These are phyloP conservation scores for Eristalinus aeneus DNA, from an alignment of 2,888 invertebrate species.

Conservation along the genomic window DNA sequence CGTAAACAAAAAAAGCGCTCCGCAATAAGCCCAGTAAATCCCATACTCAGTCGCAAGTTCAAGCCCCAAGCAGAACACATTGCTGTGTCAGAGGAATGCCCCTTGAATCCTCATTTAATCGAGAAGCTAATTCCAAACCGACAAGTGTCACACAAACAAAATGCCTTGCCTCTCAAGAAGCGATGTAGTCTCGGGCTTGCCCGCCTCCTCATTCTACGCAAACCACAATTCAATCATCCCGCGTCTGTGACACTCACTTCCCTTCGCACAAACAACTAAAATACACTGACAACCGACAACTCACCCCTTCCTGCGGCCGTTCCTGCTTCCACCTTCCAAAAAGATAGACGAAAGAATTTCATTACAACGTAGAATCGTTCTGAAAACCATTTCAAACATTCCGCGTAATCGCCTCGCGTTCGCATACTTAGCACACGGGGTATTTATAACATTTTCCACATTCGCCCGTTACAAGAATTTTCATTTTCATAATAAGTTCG, in stretches of 20 bases:
- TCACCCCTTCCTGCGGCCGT: background rate
- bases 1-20: too few species aligned
- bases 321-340: background rate
- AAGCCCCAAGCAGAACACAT: too few species aligned
- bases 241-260: background rate
- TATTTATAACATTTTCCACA: slow-evolving; percentile 58
- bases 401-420: slow-evolving; percentile 37
- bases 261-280: background rate
- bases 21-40: too few species aligned
- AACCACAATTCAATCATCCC: background rate
- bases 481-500: slow-evolving; percentile 56
- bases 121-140: too few species aligned
- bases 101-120: too few species aligned
- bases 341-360: background rate
- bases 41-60: too few species aligned
- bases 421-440: slow-evolving; percentile 36
- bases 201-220: background rate
- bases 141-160: too few species aligned
- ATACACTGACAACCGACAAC: too few species aligned
- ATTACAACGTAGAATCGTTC: slow-evolving; percentile 3
- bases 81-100: too few species aligned
- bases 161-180: too few species aligned
- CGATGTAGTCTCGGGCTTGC: too few species aligned
- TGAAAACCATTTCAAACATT: slow-evolving; percentile 16
- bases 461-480: slow-evolving; percentile 45